Base-by-base conservation (phyloP, 2,797 vertebrate genomes). In the Dryobates pubescens region DNA sequence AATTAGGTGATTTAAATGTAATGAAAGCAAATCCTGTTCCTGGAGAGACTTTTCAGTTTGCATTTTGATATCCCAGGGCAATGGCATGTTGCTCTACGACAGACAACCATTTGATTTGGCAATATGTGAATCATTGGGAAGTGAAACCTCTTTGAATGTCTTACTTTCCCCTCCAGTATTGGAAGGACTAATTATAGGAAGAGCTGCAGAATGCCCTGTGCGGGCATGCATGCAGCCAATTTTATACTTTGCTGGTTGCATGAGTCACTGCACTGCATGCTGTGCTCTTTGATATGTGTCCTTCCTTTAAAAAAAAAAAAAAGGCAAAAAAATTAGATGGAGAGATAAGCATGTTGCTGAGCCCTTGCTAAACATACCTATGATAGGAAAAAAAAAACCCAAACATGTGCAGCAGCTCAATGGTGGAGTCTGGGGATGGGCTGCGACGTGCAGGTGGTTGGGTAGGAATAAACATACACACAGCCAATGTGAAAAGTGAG, bases 1-100 rank as follows among this genome's bases (percentile, higher is more conserved):
- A 96, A 94, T 91, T 89, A 91, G 92, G 86, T 96, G 93, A 95
- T 96, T 96, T 83, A 95, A 94, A 94, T 94, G 92, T 94, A 95
- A 94, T 95, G 92, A 95, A 96, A 96, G 94, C 80, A 92, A 91
- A 94, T 96, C 87, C 86, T 88, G 81, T 89, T 95, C 89, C 88
- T 94, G 86, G 94, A 94, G 90, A 94, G 95, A 93, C 92, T 91
- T 94, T 85, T 88, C 82, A 80, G 91, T 94, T 95, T 94, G 61
- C 92, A 86, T 95, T 96, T 94, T 94, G 92, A 94, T 95, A 68
- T 96, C 94, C 85, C 93, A 78, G 72, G 96, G 95, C 91, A 90
- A 88, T 93, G 88, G 91, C 87, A 86, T 92, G 90, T 93, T 94
- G 91, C 94, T 94, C 75, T 86, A 89, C 93, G 93, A 92, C 89